These are phyloP conservation scores for Drosophila mayri DNA, from an alignment of 1,140 invertebrate genomes.

Conservation along the genomic window DNA sequence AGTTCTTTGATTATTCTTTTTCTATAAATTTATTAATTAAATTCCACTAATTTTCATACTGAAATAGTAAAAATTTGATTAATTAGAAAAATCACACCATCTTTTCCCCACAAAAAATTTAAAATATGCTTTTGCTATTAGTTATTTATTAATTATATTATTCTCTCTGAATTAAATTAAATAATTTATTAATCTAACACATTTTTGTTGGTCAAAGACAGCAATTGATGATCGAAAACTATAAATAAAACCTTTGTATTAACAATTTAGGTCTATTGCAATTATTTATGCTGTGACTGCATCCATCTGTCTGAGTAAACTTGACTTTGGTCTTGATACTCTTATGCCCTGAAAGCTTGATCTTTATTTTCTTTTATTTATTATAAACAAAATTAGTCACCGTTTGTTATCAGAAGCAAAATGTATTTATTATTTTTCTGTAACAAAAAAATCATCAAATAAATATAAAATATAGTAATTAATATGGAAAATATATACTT, in stretches of 20 bases:
- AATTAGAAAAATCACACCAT: too few species aligned
- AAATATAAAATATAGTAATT: neutral
- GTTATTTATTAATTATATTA: neutral
- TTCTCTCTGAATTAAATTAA: neutral
- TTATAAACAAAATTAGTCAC: neutral
- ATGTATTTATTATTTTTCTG: neutral
- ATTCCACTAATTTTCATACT: neutral
- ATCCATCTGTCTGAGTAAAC: neutral
- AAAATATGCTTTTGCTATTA: too few species aligned
- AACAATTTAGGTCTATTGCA: neutral
- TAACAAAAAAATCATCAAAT: too few species aligned
- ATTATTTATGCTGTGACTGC: neutral
- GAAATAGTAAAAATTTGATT: too few species aligned
- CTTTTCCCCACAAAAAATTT: too few species aligned
- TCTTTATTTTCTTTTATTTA: slow-evolving; percentile 2
- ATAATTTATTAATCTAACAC: too few species aligned
- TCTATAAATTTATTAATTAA: neutral
- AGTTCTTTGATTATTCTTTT: too few species aligned
- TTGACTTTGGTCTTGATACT: slow-evolving; percentile 32
- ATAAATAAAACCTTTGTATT: slow-evolving; percentile 4
- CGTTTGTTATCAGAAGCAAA: neutral
- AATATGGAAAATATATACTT: slow-evolving; percentile 11
- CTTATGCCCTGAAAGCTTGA: neutral
- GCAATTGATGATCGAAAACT: neutral
- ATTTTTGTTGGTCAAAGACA: neutral